Base-by-base conservation (phyloP, 1,140 invertebrate species). In the Panagrolaimus sp. region DNA sequence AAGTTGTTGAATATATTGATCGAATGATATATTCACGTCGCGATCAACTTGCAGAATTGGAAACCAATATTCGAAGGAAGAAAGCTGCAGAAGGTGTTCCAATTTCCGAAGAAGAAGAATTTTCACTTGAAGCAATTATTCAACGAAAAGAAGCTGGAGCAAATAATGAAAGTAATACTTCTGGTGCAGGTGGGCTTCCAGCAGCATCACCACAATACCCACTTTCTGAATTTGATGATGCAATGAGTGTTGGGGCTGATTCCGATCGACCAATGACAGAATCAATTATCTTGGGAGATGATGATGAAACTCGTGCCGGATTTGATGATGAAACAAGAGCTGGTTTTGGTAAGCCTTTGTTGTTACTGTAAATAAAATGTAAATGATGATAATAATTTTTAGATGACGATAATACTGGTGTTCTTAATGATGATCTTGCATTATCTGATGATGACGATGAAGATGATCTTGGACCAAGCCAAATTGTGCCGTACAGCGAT, bases 361-460 rank as follows among this genome's bases (percentile, higher is more conserved):
- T 4, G 14, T 5, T 21, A 26, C 3, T 1, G 14, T 3, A 12
- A 26, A 26, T 58, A 26, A 15, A 26, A n/a, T 8, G 48, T 52
- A 4, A 28, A 0, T 46, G 17, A 47, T 21, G 15, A 28, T 47
- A 12, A 8, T 46, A 15, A 43, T 17, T 26, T 21, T 32, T 69
- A 44, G 12, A 47, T 26, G 28, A 48, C 8, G 26, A 68, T 67
- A 70, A 68, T 46, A 71, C 43, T 28, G 67, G 43, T 15, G 44
- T 74, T 21, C 58, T 74, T 28, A 26, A 74, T 15, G 45, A 74
- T 17, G 73, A 74, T 48, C 65, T 74, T 32, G 71, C 72, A 14
- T 26, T 73, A 21, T 71, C 67, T 64, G 71, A 68, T 17, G 72
- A 74, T 48, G 71, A 69, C 4, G 58, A 64, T 6, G 73, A 74